These are phyloP conservation scores for Nezara viridula DNA, from an alignment of 2,888 invertebrate species.

Conservation along the genomic window DNA sequence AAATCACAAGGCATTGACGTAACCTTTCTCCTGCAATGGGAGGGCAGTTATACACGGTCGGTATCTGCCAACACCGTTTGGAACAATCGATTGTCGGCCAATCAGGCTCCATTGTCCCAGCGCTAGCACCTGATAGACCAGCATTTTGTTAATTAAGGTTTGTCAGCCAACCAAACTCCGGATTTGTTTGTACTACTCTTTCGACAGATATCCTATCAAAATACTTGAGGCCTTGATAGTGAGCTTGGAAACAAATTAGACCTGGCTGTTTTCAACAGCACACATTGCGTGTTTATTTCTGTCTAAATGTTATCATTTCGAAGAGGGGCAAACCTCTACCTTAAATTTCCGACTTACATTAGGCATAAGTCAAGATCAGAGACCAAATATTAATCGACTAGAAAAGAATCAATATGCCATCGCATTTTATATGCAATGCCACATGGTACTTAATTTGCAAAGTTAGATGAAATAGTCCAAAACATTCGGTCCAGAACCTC, in stretches of 20 bases:
- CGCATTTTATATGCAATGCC: no score
- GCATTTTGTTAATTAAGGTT: slow-evolving; percentile 11
- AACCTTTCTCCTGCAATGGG: not conserved
- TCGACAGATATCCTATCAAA: not conserved
- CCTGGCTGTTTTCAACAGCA: no score
- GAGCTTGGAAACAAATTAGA: not conserved
- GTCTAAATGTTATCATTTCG: not conserved
- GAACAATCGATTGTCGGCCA: slow-evolving; percentile 4
- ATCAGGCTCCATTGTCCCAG: not conserved
- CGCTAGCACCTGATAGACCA: not conserved
- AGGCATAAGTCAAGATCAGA: not conserved
- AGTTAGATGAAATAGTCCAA: no score
- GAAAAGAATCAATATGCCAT: no score
- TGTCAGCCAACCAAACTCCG: not conserved
- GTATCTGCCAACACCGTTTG: not conserved
- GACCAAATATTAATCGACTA: not conserved
- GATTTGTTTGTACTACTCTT: slow-evolving; percentile 3
- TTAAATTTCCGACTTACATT: not conserved
- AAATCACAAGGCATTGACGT: not conserved
- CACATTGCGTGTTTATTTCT: not conserved
- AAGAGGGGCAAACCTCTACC: not conserved
- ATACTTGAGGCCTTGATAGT: not conserved
- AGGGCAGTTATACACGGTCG: not conserved
- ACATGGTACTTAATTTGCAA: no score
- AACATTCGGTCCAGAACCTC: no score